phyloP scores from a whole-genome alignment of 2,888 invertebrate genomes.

The Cerastoderma edule region DNA sequence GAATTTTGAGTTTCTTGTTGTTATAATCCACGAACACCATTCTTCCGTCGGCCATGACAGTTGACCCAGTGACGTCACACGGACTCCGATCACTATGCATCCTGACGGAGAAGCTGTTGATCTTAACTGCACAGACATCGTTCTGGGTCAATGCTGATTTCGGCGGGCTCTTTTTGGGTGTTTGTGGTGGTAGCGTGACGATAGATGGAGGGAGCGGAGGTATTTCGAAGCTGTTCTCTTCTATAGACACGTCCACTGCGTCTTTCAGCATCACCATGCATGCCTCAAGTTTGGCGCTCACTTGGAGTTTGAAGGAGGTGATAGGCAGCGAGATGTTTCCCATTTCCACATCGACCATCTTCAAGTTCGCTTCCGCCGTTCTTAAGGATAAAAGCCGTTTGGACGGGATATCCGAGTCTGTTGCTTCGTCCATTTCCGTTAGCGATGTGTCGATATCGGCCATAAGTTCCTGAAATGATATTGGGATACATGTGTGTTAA shows the following conservation, averaged over 20 bases:
- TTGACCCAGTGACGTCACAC: conserved; percentile 58
- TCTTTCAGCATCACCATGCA: conserved; percentile 60
- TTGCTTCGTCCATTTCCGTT: conserved; percentile 49
- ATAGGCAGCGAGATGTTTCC: conserved; percentile 51
- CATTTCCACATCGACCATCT: conserved; percentile 62
- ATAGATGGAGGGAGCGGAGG: conserved; percentile 58
- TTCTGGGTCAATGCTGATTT: not conserved
- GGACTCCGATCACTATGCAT: conserved; percentile 61
- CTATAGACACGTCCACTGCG: conserved; percentile 48
- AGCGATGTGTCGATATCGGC: conserved; percentile 58
- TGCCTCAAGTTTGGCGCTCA: conserved; percentile 60
- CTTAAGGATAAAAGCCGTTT: conserved; percentile 52
- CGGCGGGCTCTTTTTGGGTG: conserved; percentile 43
- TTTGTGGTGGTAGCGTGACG: conserved; percentile 45
- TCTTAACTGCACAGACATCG: conserved; percentile 53
- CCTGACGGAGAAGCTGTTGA: conserved; percentile 50
- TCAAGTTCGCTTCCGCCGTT: conserved; percentile 58
- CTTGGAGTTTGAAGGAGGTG: conserved; percentile 51
- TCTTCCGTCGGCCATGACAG: conserved; percentile 55
- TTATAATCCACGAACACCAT: conserved; percentile 58
- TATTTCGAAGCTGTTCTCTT: conserved; percentile 54
- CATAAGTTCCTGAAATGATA: conserved; percentile 46
- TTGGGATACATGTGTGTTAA: too few species aligned
- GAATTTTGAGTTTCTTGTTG: conserved; percentile 60
- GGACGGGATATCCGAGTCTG: conserved; percentile 48